Percentiles rank a stretch among this genome's conserved stretches.
Conservation (phyloP, 1,140 invertebrate species). For the Listronotus oregonensis region DNA sequence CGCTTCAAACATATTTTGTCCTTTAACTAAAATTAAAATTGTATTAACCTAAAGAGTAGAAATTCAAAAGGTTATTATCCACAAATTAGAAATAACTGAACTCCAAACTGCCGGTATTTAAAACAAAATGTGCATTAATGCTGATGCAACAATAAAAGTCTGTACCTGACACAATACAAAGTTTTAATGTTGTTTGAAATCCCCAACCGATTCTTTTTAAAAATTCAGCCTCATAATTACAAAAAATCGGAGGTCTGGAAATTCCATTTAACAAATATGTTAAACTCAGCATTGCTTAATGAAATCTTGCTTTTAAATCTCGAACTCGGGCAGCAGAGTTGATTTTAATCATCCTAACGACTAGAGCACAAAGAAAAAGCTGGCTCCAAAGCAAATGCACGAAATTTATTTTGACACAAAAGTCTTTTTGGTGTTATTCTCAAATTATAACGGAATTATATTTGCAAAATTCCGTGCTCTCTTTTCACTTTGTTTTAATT, state of each 20-base stretch:
- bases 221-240: no score
- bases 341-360: conserved; percentile 32
- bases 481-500: conserved; percentile 11
- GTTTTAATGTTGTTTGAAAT: no score
- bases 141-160: no score
- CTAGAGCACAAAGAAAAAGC: conserved; percentile 26
- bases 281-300: conserved; percentile 25
- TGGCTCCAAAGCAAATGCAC: conserved; percentile 22
- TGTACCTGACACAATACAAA: no score
- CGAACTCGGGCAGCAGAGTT: conserved; percentile 14
- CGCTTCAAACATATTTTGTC: no score
- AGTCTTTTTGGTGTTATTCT: conserved; percentile 27
- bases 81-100: no score
- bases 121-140: no score
- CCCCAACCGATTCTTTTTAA: no score
- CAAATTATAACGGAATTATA: conserved; percentile 27
- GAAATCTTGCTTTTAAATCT: conserved; percentile 32
- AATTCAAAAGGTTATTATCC: no score
- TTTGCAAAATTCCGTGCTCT: conserved; percentile 23
- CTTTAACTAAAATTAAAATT: no score
- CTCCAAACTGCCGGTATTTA: no score
- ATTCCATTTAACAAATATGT: conserved; percentile 31
- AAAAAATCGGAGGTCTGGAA: conserved; percentile 12
- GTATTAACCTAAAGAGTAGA: no score
- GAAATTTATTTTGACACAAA: conserved; percentile 34